phyloP scores from a whole-genome alignment of 2,888 invertebrate genomes.

The Chelonus formosanus region DNA sequence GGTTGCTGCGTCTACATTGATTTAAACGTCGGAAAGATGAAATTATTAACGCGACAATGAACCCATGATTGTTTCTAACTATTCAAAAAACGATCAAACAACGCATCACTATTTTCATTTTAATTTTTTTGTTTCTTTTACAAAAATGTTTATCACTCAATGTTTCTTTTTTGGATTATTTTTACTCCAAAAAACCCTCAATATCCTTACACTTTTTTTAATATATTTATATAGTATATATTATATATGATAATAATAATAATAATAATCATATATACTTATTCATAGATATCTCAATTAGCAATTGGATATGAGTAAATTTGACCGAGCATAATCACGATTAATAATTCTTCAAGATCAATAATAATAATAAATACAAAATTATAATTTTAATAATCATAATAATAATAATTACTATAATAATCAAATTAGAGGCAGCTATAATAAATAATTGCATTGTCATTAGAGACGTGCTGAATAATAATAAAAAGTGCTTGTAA shows the following conservation, averaged over 20 bases:
- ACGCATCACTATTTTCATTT: slow-evolving; percentile 32
- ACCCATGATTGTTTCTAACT: slow-evolving; percentile 51
- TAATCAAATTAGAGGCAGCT: slow-evolving; percentile 32
- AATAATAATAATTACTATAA: slow-evolving; percentile 40
- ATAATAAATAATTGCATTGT: slow-evolving; percentile 49
- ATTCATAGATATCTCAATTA: slow-evolving; percentile 9
- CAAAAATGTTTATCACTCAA: slow-evolving; percentile 35
- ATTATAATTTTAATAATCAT: slow-evolving; percentile 39
- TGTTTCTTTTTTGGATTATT: slow-evolving; percentile 12
- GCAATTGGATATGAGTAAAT: slow-evolving; percentile 26
- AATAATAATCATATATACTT: neutral
- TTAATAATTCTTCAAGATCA: slow-evolving; percentile 43
- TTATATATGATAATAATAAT: neutral
- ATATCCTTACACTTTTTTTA: slow-evolving; percentile 8
- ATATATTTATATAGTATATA: slow-evolving; percentile 23
- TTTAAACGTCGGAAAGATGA: too few species aligned
- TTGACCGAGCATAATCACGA: slow-evolving; percentile 34
- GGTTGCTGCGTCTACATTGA: slow-evolving; percentile 6
- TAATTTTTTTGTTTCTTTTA: slow-evolving; percentile 4
- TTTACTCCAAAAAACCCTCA: slow-evolving; percentile 18
- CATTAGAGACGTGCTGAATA: slow-evolving; percentile 43
- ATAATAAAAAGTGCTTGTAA: slow-evolving; percentile 40
- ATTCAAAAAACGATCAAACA: slow-evolving; percentile 53
- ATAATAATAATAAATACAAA: slow-evolving; percentile 48
- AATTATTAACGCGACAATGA: slow-evolving; percentile 1